Evolutionary conservation across 2,797 vertebrate genomes (phyloP).

Genomic region (Lateolabrax maculatus): DNA sequence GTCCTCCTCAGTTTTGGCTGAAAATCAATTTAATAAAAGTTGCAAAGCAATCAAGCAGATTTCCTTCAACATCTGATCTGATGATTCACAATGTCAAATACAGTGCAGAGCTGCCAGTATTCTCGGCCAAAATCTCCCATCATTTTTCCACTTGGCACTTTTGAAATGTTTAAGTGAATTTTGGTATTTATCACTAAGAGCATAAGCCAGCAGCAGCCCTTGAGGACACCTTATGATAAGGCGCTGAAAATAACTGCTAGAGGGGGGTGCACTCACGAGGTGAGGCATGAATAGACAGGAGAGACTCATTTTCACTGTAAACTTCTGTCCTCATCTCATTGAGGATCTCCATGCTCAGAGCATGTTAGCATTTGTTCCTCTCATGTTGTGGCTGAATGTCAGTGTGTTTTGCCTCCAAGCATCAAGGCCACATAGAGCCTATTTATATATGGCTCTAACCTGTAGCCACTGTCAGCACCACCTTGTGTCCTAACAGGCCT

Average conservation of each 20-base stretch:
- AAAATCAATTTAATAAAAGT: slow-evolving; percentile 17
- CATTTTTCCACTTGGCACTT: slow-evolving; percentile 19
- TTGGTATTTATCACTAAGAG: slow-evolving; percentile 10
- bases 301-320: slow-evolving; percentile 12
- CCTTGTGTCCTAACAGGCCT: slow-evolving; percentile 30
- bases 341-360: slow-evolving; percentile 22
- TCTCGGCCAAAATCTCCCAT: slow-evolving; percentile 14
- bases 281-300: slow-evolving; percentile 10
- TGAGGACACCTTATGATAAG: neutral
- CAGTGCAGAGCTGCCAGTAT: neutral
- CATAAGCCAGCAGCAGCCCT: neutral
- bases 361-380: slow-evolving; percentile 38
- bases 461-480: slow-evolving; percentile 52
- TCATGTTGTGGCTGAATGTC: slow-evolving; percentile 53
- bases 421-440: slow-evolving; percentile 24
- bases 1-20: slow-evolving; percentile 22
- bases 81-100: slow-evolving; percentile 12
- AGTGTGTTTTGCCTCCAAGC: slow-evolving; percentile 42
- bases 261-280: slow-evolving; percentile 14
- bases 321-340: slow-evolving; percentile 5
- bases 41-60: slow-evolving; percentile 26
- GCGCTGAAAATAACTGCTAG: slow-evolving; percentile 6
- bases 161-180: slow-evolving; percentile 8
- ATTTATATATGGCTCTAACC: slow-evolving; percentile 53
- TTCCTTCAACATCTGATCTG: slow-evolving; percentile 18